phyloP scores from a whole-genome alignment of 2,888 invertebrate species.

The Diloba caeruleocephala region DNA sequence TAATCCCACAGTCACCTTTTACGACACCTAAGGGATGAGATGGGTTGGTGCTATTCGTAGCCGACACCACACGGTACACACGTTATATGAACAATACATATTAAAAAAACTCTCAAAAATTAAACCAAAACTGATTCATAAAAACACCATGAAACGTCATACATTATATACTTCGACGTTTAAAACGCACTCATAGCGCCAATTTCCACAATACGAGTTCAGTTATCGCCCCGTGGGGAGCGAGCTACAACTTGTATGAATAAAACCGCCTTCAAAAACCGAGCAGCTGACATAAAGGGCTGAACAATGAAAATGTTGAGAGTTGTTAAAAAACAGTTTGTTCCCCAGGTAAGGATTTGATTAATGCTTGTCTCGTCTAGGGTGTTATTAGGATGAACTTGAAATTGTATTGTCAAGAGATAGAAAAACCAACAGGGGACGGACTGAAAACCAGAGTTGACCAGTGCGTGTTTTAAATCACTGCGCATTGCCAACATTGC shows the following conservation, averaged over 20 bases:
- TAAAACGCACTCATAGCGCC: slow-evolving; percentile 36
- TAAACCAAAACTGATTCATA: slow-evolving; percentile 15
- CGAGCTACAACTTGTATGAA: slow-evolving; percentile 35
- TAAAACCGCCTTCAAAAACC: slow-evolving; percentile 35
- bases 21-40: too few species aligned
- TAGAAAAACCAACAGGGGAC: too few species aligned
- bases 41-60: too few species aligned
- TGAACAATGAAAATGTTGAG: slow-evolving; percentile 41
- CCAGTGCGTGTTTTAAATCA: too few species aligned
- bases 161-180: slow-evolving; percentile 37
- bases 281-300: slow-evolving; percentile 32
- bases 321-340: slow-evolving; percentile 17
- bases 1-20: too few species aligned
- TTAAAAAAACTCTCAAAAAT: not conserved
- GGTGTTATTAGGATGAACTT: too few species aligned
- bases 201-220: slow-evolving; percentile 40
- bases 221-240: slow-evolving; percentile 41
- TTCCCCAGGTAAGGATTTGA: not conserved
- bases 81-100: not conserved
- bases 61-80: not conserved
- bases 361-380: too few species aligned
- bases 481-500: too few species aligned
- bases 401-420: too few species aligned
- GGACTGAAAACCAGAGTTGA: too few species aligned
- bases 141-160: slow-evolving; percentile 21